These are phyloP conservation scores for Macropis europaea DNA, from an alignment of 2,888 invertebrate genomes.

Conservation along the genomic window DNA sequence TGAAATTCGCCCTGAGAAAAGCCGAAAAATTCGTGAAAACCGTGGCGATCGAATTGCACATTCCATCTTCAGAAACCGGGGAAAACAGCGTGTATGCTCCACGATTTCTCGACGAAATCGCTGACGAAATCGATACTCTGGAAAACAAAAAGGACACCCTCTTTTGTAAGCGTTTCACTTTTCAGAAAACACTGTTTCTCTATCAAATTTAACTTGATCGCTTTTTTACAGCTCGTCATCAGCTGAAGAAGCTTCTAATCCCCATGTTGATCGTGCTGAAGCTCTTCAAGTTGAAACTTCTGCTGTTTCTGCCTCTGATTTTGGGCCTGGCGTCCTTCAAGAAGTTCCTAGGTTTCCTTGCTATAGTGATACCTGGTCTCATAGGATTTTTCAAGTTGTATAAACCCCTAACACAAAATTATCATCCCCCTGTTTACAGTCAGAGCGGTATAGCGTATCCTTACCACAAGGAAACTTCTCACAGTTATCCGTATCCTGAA, in stretches of 20 bases:
- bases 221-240: constrained; percentile 85
- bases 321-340: constrained; percentile 92
- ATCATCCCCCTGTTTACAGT: constrained; percentile 84
- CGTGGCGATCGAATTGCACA: constrained; percentile 87
- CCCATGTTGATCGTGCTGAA: constrained; percentile 91
- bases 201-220: not conserved
- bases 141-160: constrained; percentile 90
- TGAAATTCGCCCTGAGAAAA: constrained; percentile 89
- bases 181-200: not conserved
- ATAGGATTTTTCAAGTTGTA: constrained; percentile 93
- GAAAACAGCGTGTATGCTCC: constrained; percentile 89
- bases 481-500: constrained; percentile 74
- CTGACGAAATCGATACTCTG: constrained; percentile 90
- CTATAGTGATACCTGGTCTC: constrained; percentile 89
- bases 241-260: constrained; percentile 90
- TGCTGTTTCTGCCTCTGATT: constrained; percentile 91
- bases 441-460: constrained; percentile 88
- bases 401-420: constrained; percentile 84
- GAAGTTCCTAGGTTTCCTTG: constrained; percentile 90
- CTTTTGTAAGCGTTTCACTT: constrained; percentile 85
- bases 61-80: constrained; percentile 80
- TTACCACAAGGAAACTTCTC: constrained; percentile 82
- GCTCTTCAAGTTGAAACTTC: constrained; percentile 90
- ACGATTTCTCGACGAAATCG: constrained; percentile 90
- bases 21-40: constrained; percentile 90